Evolutionary conservation across 2,888 invertebrate species (phyloP).

Genomic region (Brachyptera putata): DNA sequence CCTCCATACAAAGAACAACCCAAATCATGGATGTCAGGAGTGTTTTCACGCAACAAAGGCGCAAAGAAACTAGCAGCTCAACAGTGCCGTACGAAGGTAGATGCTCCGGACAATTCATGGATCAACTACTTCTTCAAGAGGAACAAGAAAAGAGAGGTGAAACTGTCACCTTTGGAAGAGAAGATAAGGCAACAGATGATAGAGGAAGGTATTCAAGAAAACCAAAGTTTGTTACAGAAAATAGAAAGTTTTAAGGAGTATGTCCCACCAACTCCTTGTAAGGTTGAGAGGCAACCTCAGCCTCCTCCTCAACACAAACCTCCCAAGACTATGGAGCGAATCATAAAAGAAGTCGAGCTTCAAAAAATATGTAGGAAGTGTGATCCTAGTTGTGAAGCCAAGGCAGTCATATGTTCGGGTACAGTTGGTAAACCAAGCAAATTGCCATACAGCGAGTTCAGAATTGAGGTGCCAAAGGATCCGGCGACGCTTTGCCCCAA

Average conservation of each 20-base stretch:
- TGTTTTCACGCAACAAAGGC: not conserved
- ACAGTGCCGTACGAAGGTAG: not conserved
- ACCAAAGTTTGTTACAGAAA: too few species aligned
- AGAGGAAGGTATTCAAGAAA: too few species aligned
- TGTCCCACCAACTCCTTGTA: not conserved
- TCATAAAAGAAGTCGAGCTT: not conserved
- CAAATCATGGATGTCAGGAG: conserved; percentile 11
- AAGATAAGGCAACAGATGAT: not conserved
- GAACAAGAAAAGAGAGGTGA: not conserved
- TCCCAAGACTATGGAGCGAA: not conserved
- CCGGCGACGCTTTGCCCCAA: not conserved
- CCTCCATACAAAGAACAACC: too few species aligned
- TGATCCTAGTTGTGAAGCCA: too few species aligned
- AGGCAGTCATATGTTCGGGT: not conserved
- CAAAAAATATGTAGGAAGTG: not conserved
- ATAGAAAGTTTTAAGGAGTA: too few species aligned
- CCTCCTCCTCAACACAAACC: not conserved
- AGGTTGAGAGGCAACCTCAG: conserved; percentile 1
- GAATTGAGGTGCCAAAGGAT: too few species aligned
- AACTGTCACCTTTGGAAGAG: not conserved
- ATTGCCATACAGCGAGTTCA: not conserved
- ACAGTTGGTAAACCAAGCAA: not conserved
- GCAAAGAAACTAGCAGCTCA: not conserved
- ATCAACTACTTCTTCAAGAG: not conserved
- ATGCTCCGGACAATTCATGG: conserved; percentile 6